Conservation (phyloP, 2,888 invertebrate genomes). For the Drosophila helvetica region DNA sequence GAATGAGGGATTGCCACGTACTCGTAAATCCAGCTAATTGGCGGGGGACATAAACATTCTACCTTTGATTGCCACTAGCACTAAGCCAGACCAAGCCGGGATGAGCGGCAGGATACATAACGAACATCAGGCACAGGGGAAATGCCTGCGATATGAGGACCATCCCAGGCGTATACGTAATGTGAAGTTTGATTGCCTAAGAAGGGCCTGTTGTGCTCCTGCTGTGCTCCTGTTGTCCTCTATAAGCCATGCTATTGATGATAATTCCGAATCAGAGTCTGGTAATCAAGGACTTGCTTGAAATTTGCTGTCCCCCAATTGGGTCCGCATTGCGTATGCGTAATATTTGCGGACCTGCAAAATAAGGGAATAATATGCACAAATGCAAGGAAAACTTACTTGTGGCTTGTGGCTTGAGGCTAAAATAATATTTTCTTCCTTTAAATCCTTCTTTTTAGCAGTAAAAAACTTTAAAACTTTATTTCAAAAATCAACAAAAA, state of each 20-base stretch:
- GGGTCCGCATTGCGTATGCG: no score
- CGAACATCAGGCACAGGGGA: neutral
- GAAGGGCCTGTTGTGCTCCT: no score
- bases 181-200: neutral
- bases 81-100: neutral
- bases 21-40: slow-evolving; percentile 42
- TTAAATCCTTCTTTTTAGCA: neutral
- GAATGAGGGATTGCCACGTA: slow-evolving; percentile 11
- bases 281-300: no score
- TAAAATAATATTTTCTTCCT: neutral
- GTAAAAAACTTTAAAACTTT: slow-evolving; percentile 15
- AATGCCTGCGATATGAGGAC: no score
- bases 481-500: slow-evolving; percentile 46
- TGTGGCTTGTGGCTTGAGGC: neutral
- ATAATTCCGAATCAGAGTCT: no score
- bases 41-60: slow-evolving; percentile 20
- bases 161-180: neutral
- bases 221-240: no score
- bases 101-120: slow-evolving; percentile 10
- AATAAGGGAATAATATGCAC: no score
- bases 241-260: no score
- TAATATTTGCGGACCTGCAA: no score
- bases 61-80: slow-evolving; percentile 34
- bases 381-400: no score
- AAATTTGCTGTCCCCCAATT: no score